A percentile compares a stretch with the other conserved stretches of the same genome.
These are phyloP conservation scores for Trichoplusia ni DNA, from an alignment of 1,140 invertebrate species.

Conservation along the genomic window DNA sequence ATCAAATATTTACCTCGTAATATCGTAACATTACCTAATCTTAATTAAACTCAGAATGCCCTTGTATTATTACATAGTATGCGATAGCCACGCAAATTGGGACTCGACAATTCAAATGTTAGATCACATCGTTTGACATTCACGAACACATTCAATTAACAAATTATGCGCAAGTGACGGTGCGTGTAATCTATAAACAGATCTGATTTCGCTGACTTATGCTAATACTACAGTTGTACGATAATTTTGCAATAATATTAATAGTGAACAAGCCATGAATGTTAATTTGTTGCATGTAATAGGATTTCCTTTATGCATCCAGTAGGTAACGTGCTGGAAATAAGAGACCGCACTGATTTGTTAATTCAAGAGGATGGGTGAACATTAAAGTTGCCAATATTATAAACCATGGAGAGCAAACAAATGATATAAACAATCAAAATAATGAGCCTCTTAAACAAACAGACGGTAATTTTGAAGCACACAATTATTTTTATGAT, in stretches of 20 bases:
- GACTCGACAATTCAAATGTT: not conserved
- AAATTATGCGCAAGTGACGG: conserved; percentile 14
- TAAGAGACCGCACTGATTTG: conserved; percentile 1
- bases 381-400: too few relatives aligned
- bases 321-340: not conserved
- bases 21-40: too few relatives aligned
- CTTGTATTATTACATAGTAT: too few relatives aligned
- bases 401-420: too few relatives aligned
- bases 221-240: conserved; percentile 6
- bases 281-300: conserved; percentile 22
- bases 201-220: conserved; percentile 22
- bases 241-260: conserved; percentile 28
- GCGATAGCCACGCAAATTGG: too few relatives aligned
- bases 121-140: conserved; percentile 12
- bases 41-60: too few relatives aligned
- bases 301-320: conserved; percentile 22
- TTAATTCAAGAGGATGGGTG: conserved; percentile 15
- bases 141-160: conserved; percentile 8
- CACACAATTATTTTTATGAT: too few relatives aligned
- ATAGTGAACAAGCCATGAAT: conserved; percentile 21
- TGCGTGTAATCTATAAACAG: conserved; percentile 4
- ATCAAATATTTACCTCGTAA: too few relatives aligned
- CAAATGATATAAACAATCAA: too few relatives aligned
- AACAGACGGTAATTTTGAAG: too few relatives aligned
- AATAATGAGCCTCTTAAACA: too few relatives aligned